Conservation (phyloP, 2,888 invertebrate genomes). For the Trissolcus brochymenae region DNA sequence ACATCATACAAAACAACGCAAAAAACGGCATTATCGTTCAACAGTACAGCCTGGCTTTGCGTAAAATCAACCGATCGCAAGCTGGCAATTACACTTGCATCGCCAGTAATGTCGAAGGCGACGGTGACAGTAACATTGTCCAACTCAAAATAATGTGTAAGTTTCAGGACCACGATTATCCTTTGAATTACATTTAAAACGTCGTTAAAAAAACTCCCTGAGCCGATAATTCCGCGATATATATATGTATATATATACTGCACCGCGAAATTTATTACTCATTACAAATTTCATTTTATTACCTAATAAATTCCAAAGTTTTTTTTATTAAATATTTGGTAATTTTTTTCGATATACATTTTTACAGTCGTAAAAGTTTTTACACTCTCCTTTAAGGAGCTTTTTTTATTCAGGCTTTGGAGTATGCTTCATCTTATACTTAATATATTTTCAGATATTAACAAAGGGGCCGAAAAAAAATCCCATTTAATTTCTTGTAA, state of each 20-base stretch:
- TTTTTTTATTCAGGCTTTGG: no score
- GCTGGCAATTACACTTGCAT: constrained; percentile 93
- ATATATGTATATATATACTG: no score
- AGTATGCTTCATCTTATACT: no score
- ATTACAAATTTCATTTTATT: no score
- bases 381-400: no score
- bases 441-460: no score
- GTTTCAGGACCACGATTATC: constrained; percentile 73
- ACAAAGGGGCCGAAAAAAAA: constrained; percentile 7
- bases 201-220: no score
- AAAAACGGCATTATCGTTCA: constrained; percentile 92
- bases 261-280: no score
- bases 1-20: constrained; percentile 90
- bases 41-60: constrained; percentile 87
- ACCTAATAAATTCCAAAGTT: no score
- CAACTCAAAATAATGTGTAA: constrained; percentile 93
- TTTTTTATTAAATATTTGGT: no score
- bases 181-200: background rate
- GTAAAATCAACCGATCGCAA: constrained; percentile 87
- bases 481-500: constrained; percentile 28
- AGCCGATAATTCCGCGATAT: no score
- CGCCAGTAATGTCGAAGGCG: constrained; percentile 94
- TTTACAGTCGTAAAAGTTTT: background rate
- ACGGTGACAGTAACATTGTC: constrained; percentile 88
- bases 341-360: background rate